Conservation (phyloP, 2,888 invertebrate genomes). For the Tipula unca region DNA sequence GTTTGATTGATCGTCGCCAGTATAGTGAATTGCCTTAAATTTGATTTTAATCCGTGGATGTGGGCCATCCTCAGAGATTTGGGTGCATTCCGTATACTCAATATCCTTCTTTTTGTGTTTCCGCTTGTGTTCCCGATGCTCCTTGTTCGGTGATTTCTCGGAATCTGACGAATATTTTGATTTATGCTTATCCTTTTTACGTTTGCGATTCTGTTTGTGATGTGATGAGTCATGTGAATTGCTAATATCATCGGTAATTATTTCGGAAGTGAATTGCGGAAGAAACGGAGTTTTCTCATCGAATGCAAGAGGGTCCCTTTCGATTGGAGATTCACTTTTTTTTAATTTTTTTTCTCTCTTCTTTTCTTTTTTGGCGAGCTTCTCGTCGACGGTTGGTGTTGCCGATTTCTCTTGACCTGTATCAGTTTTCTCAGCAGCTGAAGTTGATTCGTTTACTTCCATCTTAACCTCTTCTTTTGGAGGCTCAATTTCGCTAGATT, state of each 20-base stretch:
- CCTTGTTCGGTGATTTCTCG: slow-evolving; percentile 56
- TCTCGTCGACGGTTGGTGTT: not conserved
- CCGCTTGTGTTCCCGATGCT: slow-evolving; percentile 58
- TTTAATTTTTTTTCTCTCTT: slow-evolving; percentile 14
- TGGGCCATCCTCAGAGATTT: slow-evolving; percentile 45
- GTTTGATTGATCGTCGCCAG: slow-evolving; percentile 37
- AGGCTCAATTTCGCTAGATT: not conserved
- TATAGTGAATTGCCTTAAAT: slow-evolving; percentile 39
- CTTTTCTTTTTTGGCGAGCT: not conserved
- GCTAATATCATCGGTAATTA: not conserved
- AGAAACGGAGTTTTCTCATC: not conserved
- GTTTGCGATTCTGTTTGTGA: slow-evolving; percentile 55
- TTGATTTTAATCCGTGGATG: slow-evolving; percentile 76
- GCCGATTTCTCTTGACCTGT: not conserved
- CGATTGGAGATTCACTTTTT: not conserved
- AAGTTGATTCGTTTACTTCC: not conserved
- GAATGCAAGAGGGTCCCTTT: not conserved
- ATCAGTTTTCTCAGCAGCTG: not conserved
- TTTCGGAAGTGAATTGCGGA: slow-evolving; percentile 20
- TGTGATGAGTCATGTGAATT: not conserved
- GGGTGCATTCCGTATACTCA: slow-evolving; percentile 41
- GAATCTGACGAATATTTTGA: slow-evolving; percentile 51
- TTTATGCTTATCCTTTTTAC: slow-evolving; percentile 68
- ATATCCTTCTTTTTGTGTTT: slow-evolving; percentile 74
- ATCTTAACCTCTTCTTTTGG: not conserved